Evolutionary conservation across 2,113 vertebrate genomes (phyloP), one percentile per base, ranked within the genome.

Genomic region (Crocuta crocuta): DNA sequence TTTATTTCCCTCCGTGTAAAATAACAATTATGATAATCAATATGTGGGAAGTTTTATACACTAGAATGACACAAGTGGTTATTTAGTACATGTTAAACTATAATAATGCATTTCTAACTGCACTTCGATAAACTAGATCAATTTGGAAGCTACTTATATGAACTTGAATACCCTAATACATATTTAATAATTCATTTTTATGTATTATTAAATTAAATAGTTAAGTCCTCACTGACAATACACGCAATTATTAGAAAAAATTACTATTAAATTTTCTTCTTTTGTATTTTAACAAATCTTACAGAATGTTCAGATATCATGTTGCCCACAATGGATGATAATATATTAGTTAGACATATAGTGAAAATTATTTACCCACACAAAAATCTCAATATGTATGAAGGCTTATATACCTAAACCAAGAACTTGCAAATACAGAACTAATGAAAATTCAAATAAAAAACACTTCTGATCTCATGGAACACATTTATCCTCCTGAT

Each of bases 371-470:
- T 10, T 45, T 70, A 58, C 15, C 82, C 26, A 50, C 17, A 16
- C 31, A 58, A 74, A 74, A 78, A 48, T 24, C 5, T 15, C 68
- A 70, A 39, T 61, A 70, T 63, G 9, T 71, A 73, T 91, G 76
- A 91, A 92, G 3, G n/a, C 88, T 48, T 96, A 70, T 17, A 58
- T n/a, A 61, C 39, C 15, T 92, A 80, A 78, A 85, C 17, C 66
- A 85, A 33, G 8, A 39, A 4, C 12, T 84, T 84, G 8, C 6
- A 84, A 79, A 73, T 88, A 35, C 12, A 94, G 26, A 87, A 45
- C n/a, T 94, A 61, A 61, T 24, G 28, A 63, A 97, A 88, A 55
- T 68, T 71, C 87, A 88, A 94, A 71, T 71, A 26, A 91, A 89
- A 93, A 45, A 0, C 12, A 45, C 23, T 55, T 82, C 4, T 26